Base-by-base conservation (phyloP, 2,797 vertebrate genomes). In the Uromys caudimaculatus region DNA sequence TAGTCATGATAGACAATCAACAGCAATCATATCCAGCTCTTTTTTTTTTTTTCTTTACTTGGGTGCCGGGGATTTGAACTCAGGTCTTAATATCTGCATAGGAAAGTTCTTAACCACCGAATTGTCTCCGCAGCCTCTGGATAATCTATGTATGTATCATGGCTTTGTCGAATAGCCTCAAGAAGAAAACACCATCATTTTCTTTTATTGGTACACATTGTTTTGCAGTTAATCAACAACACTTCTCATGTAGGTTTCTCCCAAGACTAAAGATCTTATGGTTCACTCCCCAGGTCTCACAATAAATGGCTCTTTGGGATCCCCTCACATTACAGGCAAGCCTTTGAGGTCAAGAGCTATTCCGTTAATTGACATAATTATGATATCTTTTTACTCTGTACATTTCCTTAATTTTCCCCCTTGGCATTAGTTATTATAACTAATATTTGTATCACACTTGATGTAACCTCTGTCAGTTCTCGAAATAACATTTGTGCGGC, bases 311-410 rank as follows among this genome's bases (percentile, higher is more conserved):
- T 93, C 89, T 95, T 41, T 24, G 21, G 47, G 29, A 69, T 73
- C 78, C 78, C 78, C 41, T 69, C 38, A 89, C 54, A 88, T 77
- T 91, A 84, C 35, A 82, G 67, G 84, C 81, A 75, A 69, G 56
- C 58, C 83, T 95, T 35, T 71, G 54, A 92, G 93, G 81, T 94
- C 84, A 96, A 92, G 94, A 95, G 85, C 54, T 92, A 79, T 38
- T 86, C 24, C 7, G 29, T 64, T 96, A 95, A 92, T 90, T 95
- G 69, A 90, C 90, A 94, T 97, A 90, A 96, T 97, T 93, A 95
- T 87, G 71, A 27, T 94, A 81, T 96, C 78, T 93, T 91, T 92
- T 83, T 95, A 73, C 90, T 86, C 35, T 86, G 77, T 79, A 92
- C 52, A 90, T 58, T 85, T 81, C 12, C 24, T 47, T 11, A 82